phyloP scores from a whole-genome alignment of 2,797 vertebrate species.

The Pipistrellus nathusii region DNA sequence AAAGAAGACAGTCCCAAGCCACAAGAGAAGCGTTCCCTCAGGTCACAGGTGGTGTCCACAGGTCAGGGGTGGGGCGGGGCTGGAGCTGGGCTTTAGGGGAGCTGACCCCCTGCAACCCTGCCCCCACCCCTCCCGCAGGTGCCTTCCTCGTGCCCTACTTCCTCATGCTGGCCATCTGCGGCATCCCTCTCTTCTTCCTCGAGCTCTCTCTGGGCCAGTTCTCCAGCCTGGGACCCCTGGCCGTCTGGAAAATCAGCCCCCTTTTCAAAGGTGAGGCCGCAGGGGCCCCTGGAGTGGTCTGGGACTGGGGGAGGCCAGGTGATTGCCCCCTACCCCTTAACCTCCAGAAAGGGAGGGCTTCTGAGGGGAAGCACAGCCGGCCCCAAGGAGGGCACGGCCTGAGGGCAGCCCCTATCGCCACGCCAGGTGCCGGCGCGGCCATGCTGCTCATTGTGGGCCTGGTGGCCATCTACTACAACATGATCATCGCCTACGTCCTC shows the following conservation, averaged over 20 bases:
- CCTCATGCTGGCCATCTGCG: constrained; percentile 90
- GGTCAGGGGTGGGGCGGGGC: accelerated
- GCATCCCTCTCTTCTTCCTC: constrained; percentile 91
- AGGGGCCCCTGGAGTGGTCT: not conserved
- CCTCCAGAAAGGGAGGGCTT: not conserved
- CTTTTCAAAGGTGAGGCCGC: constrained; percentile 90
- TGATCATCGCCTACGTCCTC: constrained; percentile 92
- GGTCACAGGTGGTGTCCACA: not conserved
- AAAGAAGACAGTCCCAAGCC: not conserved
- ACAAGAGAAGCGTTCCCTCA: accelerated
- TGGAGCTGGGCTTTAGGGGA: not conserved
- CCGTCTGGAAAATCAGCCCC: constrained; percentile 91
- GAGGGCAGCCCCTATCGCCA: not conserved
- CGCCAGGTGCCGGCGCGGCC: constrained; percentile 88
- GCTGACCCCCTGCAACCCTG: too few species aligned
- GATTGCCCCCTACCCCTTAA: not conserved
- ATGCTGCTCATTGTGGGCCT: constrained; percentile 90
- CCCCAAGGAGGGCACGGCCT: not conserved
- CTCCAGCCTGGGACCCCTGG: constrained; percentile 90
- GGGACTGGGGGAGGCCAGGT: not conserved
- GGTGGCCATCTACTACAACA: constrained; percentile 92
- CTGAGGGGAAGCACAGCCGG: not conserved
- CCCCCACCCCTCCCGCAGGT: constrained; percentile 77
- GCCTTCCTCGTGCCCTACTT: constrained; percentile 91
- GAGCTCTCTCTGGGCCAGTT: constrained; percentile 91